Evolutionary conservation across 2,797 vertebrate species (phyloP).

Genomic region (Sebastes itinus): DNA sequence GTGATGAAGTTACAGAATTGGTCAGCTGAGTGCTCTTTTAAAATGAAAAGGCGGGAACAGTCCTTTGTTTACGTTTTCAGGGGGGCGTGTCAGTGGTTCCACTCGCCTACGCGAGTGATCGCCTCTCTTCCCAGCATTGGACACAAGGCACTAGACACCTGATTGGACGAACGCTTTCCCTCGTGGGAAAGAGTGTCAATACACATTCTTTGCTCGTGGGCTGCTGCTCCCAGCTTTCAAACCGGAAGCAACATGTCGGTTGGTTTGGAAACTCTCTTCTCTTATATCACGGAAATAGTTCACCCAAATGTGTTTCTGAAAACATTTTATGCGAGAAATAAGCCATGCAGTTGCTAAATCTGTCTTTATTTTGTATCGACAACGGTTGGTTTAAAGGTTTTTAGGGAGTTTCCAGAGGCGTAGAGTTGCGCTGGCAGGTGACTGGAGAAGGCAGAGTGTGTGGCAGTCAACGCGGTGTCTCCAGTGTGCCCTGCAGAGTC

Average conservation of each 20-base stretch:
- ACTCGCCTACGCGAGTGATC: rapidly evolving
- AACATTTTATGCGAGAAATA: background rate
- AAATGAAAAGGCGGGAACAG: background rate
- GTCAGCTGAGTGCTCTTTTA: background rate
- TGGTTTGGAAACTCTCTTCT: background rate
- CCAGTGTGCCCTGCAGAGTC: no score
- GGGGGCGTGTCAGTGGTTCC: background rate
- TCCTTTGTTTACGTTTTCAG: background rate
- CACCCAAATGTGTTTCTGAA: no score
- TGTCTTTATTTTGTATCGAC: no score
- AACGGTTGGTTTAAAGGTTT: no score
- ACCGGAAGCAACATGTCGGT: background rate
- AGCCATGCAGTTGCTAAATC: no score
- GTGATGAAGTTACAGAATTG: background rate
- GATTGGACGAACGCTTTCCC: background rate
- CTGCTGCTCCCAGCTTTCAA: no score
- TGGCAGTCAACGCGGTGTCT: background rate
- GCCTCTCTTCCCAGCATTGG: no score
- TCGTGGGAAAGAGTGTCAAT: background rate
- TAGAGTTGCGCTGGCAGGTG: no score
- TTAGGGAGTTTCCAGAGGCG: no score
- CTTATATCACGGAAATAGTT: no score
- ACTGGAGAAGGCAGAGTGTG: no score
- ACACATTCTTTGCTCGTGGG: no score
- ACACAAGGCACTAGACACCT: background rate